A percentile compares a stretch with the other conserved stretches of the same genome.
These are phyloP conservation scores for Mugil cephalus DNA, from an alignment of 2,113 vertebrate species.

Conservation along the genomic window DNA sequence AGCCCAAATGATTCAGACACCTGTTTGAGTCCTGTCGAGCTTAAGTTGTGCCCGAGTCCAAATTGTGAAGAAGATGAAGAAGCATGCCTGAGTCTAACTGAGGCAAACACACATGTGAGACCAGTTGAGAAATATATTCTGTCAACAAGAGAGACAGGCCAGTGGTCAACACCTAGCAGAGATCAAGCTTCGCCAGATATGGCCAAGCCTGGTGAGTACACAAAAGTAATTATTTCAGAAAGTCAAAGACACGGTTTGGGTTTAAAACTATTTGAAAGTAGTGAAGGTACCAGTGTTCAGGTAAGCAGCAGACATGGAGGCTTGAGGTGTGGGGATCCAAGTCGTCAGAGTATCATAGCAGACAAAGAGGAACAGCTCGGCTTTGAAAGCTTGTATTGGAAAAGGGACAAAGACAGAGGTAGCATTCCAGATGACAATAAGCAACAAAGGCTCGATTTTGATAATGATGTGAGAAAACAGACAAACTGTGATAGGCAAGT, in stretches of 20 bases:
- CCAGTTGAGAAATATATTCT: slow-evolving; percentile 38
- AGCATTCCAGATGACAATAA: background rate
- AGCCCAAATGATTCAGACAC: background rate
- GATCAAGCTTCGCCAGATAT: background rate
- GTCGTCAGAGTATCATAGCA: background rate
- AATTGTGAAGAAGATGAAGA: slow-evolving; percentile 24
- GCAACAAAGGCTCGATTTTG: background rate
- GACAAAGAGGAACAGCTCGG: slow-evolving; percentile 25
- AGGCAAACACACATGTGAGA: background rate
- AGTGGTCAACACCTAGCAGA: background rate
- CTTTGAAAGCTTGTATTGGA: slow-evolving; percentile 16
- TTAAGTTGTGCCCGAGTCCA: background rate
- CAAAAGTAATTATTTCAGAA: background rate
- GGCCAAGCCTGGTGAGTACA: background rate
- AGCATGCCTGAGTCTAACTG: slow-evolving; percentile 19
- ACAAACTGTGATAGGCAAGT: background rate
- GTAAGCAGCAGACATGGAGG: background rate
- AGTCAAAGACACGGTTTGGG: background rate
- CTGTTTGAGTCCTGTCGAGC: slow-evolving; percentile 12
- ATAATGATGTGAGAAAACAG: background rate
- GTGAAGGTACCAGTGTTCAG: background rate
- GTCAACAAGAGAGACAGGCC: slow-evolving; percentile 14
- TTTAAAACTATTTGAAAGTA: background rate
- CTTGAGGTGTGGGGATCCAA: background rate
- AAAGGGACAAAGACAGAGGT: background rate